Conservation (phyloP, 2,888 invertebrate species). For the Diplolepis rosae region DNA sequence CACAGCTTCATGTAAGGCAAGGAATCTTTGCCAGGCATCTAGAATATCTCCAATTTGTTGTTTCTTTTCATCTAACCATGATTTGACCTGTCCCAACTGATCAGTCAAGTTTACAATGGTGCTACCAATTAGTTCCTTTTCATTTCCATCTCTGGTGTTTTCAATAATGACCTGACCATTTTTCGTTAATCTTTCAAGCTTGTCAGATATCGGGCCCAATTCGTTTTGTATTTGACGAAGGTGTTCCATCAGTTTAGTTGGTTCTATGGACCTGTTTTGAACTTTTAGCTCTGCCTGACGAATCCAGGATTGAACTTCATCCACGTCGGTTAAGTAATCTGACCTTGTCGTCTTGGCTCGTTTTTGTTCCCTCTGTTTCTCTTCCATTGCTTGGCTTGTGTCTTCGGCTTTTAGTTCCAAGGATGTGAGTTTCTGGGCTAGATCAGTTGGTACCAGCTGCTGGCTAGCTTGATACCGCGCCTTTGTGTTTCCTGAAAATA, state of each 20-base stretch:
- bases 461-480: constrained; percentile 73
- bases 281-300: constrained; percentile 88
- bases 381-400: constrained; percentile 87
- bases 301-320: constrained; percentile 88
- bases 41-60: constrained; percentile 89
- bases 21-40: constrained; percentile 91
- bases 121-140: constrained; percentile 83
- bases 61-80: constrained; percentile 88
- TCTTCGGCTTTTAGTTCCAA: constrained; percentile 89
- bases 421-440: constrained; percentile 86
- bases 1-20: constrained; percentile 86
- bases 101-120: constrained; percentile 86
- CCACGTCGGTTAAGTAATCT: constrained; percentile 87
- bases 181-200: constrained; percentile 84
- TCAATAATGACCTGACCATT: constrained; percentile 88
- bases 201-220: constrained; percentile 82
- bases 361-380: constrained; percentile 90
- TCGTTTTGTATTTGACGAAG: constrained; percentile 86
- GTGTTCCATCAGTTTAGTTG: constrained; percentile 84
- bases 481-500: constrained; percentile 70
- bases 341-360: constrained; percentile 87
- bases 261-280: constrained; percentile 86
- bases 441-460: constrained; percentile 80
- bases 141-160: constrained; percentile 85
- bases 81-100: constrained; percentile 85